Evolutionary conservation across 2,113 vertebrate genomes (phyloP).

Genomic region (Lagopus muta): DNA sequence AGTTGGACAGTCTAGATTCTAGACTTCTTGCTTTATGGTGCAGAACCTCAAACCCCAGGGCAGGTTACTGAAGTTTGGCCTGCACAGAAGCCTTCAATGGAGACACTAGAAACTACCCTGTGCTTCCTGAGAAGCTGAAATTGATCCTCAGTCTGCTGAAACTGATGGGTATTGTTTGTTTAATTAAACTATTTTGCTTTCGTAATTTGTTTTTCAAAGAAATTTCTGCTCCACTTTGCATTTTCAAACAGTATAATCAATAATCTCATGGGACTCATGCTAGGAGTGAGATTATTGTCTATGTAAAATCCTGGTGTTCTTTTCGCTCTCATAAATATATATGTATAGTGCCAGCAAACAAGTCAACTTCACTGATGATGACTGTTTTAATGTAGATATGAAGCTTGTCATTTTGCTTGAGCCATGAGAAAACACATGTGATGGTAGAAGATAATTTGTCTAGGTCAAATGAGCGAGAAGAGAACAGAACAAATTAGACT

Average conservation of each 20-base stretch:
- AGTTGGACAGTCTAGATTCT: not conserved
- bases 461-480: not conserved
- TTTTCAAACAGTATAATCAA: not conserved
- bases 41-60: not conserved
- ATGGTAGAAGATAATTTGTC: not conserved
- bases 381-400: not conserved
- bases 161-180: not conserved
- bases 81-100: not conserved
- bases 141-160: not conserved
- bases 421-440: not conserved
- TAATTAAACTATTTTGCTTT: not conserved
- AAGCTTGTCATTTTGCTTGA: not conserved
- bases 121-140: not conserved
- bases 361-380: not conserved
- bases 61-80: not conserved
- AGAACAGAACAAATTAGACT: not conserved
- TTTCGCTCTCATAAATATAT: not conserved
- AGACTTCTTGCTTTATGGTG: not conserved
- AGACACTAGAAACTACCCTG: not conserved
- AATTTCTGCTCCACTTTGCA: not conserved
- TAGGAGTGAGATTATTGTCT: not conserved
- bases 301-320: not conserved
- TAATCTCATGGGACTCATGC: not conserved
- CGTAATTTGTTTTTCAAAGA: not conserved
- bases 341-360: not conserved